Evolutionary conservation across 1,140 invertebrate species (phyloP), one percentile per base, ranked within the genome.

Genomic region (Plodia interpunctella): DNA sequence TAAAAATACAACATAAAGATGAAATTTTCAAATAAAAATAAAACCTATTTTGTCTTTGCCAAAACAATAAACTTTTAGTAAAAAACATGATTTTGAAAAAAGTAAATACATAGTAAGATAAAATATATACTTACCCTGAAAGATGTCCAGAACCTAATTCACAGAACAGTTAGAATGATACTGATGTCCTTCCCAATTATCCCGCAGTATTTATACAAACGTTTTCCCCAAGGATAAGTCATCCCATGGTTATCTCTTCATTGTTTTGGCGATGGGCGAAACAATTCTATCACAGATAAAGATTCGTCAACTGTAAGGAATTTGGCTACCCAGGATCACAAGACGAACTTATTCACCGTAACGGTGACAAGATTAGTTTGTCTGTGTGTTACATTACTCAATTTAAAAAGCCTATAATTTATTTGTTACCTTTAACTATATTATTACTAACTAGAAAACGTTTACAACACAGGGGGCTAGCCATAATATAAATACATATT

Each of bases 291-390:
- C 35, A 52, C 49, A 63, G 83, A 82, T 83, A 83, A 70, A 56
- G 64, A 68, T 75, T 78, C 59, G 76, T 82, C 73, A 82, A 82
- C 76, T 10, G 61, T 55, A 76, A 55, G 78, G 78, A 77, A 83
- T 86, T 65, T 66, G 13, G 19, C 35, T 20, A 62, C 59, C 57
- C 15, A 1, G 13, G 0, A n/a, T 44, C 9, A 1, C 38, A 44
- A 55, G 10, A 62, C 38, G 38, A 44, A 10, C 13, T n/a, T n/a
- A n/a, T n/a, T n/a, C n/a, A n/a, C n/a, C n/a, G n/a, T n/a, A n/a
- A n/a, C n/a, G n/a, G n/a, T n/a, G n/a, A n/a, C n/a, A n/a, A n/a
- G n/a, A n/a, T n/a, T n/a, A n/a, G n/a, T n/a, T n/a, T n/a, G n/a
- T n/a, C n/a, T n/a, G n/a, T n/a, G n/a, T n/a, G n/a, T n/a, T n/a